phyloP scores from a whole-genome alignment of 2,113 vertebrate genomes.

The Aspiorhynchus laticeps region DNA sequence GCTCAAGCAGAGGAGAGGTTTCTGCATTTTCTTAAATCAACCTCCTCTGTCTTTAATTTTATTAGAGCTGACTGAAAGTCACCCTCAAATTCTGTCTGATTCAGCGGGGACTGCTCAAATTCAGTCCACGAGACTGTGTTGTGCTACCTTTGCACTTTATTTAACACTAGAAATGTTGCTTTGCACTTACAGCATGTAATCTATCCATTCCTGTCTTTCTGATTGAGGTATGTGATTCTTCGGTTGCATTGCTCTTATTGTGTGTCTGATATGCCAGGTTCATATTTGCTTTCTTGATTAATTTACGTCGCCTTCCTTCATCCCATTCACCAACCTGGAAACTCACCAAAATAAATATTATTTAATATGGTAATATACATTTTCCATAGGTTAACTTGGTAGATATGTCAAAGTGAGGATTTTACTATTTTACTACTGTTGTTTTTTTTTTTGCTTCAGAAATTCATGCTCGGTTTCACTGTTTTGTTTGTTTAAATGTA shows the following conservation, averaged over 20 bases:
- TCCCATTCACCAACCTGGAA: slow-evolving; percentile 4
- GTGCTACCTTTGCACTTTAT: background rate
- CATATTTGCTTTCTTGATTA: slow-evolving; percentile 8
- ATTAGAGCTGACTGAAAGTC: slow-evolving; percentile 45
- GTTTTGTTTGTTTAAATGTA: slow-evolving; percentile 16
- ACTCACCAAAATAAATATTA: slow-evolving; percentile 3
- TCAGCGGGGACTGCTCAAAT: slow-evolving; percentile 15
- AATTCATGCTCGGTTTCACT: background rate
- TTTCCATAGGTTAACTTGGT: background rate
- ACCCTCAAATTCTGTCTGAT: slow-evolving; percentile 37
- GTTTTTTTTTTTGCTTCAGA: background rate
- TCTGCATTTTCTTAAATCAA: slow-evolving; percentile 36
- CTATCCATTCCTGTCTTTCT: slow-evolving; percentile 22
- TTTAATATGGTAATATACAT: background rate
- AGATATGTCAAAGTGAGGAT: background rate
- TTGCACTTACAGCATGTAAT: slow-evolving; percentile 27
- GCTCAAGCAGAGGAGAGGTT: slow-evolving; percentile 1
- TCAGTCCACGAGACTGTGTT: background rate
- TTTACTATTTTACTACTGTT: background rate
- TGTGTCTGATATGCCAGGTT: background rate
- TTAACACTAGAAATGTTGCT: slow-evolving; percentile 43
- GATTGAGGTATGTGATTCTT: slow-evolving; percentile 21
- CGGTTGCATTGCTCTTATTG: background rate
- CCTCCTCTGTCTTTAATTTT: slow-evolving; percentile 38
- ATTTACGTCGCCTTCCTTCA: background rate